These are phyloP conservation scores for Teleopsis dalmanni DNA, from an alignment of 1,140 invertebrate genomes.

Conservation along the genomic window DNA sequence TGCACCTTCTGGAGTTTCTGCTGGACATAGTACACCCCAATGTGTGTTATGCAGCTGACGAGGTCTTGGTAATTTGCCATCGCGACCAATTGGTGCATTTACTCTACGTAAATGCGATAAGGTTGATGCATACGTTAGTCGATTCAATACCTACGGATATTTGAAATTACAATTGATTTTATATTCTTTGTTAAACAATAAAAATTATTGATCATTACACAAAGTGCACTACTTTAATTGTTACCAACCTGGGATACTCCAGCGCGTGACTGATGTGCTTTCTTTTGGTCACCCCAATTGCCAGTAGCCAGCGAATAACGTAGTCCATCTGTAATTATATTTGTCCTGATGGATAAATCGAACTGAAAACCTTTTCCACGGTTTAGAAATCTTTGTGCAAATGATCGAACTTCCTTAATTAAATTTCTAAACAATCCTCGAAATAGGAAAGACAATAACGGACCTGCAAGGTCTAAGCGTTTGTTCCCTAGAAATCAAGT, in stretches of 20 bases:
- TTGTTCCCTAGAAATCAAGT: constrained; percentile 61
- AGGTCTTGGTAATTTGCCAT: constrained; percentile 96
- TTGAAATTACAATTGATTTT: constrained; percentile 33
- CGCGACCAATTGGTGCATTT: constrained; percentile 96
- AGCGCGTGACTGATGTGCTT: constrained; percentile 94
- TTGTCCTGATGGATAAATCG: constrained; percentile 93
- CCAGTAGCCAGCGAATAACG: constrained; percentile 96
- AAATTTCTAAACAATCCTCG: constrained; percentile 88
- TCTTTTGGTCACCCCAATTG: constrained; percentile 99
- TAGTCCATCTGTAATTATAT: constrained; percentile 97
- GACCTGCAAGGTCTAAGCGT: constrained; percentile 92
- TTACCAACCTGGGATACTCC: constrained; percentile 66
- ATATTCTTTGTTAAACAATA: constrained; percentile 61
- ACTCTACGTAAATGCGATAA: constrained; percentile 93
- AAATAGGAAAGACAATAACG: constrained; percentile 91
- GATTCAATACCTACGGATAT: constrained; percentile 73
- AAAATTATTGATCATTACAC: too few species aligned
- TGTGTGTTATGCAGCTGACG: constrained; percentile 96
- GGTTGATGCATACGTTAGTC: constrained; percentile 95
- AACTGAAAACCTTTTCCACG: constrained; percentile 97
- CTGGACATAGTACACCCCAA: constrained; percentile 99
- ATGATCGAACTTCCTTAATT: constrained; percentile 93
- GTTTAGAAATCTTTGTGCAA: constrained; percentile 98
- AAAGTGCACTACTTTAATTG: too few species aligned
- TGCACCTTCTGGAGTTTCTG: constrained; percentile 94